These are phyloP conservation scores for Garra rufa DNA, from an alignment of 2,113 vertebrate genomes.

Conservation along the genomic window DNA sequence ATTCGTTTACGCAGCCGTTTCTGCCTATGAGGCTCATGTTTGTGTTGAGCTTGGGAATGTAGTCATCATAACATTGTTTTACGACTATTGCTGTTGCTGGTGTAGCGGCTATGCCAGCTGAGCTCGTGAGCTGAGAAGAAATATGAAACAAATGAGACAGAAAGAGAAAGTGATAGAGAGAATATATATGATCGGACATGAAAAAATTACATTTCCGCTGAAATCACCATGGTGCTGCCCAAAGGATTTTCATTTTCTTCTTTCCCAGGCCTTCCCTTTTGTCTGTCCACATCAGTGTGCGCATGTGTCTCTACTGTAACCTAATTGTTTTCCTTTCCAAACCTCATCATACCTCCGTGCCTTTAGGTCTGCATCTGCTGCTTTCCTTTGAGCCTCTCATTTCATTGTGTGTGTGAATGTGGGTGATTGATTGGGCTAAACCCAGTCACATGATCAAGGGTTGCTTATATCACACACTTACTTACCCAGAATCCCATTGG, in stretches of 20 bases:
- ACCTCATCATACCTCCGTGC: neutral
- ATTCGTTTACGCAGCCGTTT: slow-evolving; percentile 5
- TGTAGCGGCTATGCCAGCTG: slow-evolving; percentile 7
- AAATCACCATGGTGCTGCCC: neutral
- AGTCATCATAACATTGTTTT: slow-evolving; percentile 35
- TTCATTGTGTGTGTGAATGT: slow-evolving; percentile 42
- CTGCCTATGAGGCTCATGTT: slow-evolving; percentile 11
- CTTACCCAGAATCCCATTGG: slow-evolving; percentile 18
- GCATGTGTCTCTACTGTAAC: slow-evolving; percentile 6
- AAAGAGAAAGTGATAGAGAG: neutral
- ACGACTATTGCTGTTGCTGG: slow-evolving; percentile 12
- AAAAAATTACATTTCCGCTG: neutral
- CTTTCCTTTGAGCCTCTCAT: slow-evolving; percentile 20
- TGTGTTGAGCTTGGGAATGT: slow-evolving; percentile 18
- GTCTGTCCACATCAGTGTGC: slow-evolving; percentile 1
- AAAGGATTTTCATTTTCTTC: slow-evolving; percentile 20
- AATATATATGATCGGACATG: neutral
- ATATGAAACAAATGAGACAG: neutral
- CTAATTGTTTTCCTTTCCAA: slow-evolving; percentile 4
- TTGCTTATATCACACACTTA: neutral
- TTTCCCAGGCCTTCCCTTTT: neutral
- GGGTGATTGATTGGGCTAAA: slow-evolving; percentile 16
- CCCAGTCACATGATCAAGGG: neutral
- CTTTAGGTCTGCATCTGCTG: slow-evolving; percentile 21
- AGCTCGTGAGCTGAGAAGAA: slow-evolving; percentile 5